Evolutionary conservation across 2,113 vertebrate genomes (phyloP).

Genomic region (Mixornis gularis): DNA sequence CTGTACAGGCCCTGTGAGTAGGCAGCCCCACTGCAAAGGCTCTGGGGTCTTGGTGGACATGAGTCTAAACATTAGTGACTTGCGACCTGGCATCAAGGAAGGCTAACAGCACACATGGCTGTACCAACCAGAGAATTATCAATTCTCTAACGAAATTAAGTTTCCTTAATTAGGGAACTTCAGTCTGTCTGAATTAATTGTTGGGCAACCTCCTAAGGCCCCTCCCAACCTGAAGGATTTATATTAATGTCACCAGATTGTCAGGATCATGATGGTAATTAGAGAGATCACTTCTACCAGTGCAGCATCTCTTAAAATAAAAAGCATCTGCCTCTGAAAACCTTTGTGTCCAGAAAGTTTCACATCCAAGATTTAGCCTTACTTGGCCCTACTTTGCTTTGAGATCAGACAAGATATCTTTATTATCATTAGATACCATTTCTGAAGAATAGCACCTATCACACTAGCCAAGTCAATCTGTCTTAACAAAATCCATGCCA

Average conservation of each 20-base stretch:
- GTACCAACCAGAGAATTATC: neutral
- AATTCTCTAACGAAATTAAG: neutral
- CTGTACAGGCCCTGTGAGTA: neutral
- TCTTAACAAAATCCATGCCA: neutral
- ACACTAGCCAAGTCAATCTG: neutral
- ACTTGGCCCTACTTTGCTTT: neutral
- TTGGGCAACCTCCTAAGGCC: neutral
- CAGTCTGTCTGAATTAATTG: neutral
- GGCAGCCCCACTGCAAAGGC: neutral
- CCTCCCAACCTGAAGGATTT: neutral
- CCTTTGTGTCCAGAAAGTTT: neutral
- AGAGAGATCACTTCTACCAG: neutral
- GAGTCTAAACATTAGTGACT: neutral
- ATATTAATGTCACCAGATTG: neutral
- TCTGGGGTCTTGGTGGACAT: neutral
- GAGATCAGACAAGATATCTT: neutral
- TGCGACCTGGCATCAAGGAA: fast-evolving
- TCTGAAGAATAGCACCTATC: neutral
- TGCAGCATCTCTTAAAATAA: neutral
- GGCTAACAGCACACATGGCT: neutral
- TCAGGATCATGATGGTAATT: neutral
- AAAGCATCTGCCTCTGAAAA: neutral
- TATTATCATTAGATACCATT: neutral
- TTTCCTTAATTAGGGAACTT: neutral
- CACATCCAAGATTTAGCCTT: neutral